These are phyloP conservation scores for Mohoua ochrocephala DNA, from an alignment of 2,113 vertebrate species.

Conservation along the genomic window DNA sequence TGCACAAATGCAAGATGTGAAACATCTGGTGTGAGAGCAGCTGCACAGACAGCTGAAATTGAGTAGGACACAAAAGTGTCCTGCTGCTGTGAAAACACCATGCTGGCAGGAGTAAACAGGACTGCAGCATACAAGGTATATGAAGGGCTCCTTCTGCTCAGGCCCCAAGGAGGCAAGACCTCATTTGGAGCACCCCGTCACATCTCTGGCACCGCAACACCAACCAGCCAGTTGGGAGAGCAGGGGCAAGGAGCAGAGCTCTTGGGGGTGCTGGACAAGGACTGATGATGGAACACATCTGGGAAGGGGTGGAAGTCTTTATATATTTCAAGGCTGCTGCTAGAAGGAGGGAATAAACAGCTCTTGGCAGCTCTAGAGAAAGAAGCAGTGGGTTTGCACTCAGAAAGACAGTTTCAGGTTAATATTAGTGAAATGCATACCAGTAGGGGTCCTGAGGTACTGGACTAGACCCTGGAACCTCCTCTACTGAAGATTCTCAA, in stretches of 20 bases:
- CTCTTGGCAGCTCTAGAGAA: not conserved
- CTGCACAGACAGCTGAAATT: not conserved
- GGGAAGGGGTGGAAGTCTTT: not conserved
- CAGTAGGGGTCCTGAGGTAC: not conserved
- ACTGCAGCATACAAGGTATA: not conserved
- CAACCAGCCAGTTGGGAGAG: not conserved
- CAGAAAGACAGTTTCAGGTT: not conserved
- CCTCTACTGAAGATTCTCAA: not conserved
- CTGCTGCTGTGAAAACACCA: conserved; percentile 42
- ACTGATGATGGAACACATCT: not conserved
- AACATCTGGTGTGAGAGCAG: conserved; percentile 14
- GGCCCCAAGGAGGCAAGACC: not conserved
- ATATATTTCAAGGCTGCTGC: not conserved
- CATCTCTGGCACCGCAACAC: accelerated
- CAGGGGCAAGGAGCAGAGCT: not conserved
- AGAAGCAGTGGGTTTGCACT: not conserved
- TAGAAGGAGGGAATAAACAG: not conserved
- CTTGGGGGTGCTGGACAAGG: not conserved
- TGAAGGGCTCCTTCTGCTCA: not conserved
- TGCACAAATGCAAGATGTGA: not conserved
- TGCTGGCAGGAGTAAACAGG: not conserved
- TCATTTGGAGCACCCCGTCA: not conserved
- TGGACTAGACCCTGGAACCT: not conserved
- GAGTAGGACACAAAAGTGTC: not conserved
- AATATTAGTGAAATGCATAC: not conserved